Percentiles rank a stretch among this genome's conserved stretches.
Conservation (phyloP, 2,888 invertebrate species). For the Poecilus cupreus region DNA sequence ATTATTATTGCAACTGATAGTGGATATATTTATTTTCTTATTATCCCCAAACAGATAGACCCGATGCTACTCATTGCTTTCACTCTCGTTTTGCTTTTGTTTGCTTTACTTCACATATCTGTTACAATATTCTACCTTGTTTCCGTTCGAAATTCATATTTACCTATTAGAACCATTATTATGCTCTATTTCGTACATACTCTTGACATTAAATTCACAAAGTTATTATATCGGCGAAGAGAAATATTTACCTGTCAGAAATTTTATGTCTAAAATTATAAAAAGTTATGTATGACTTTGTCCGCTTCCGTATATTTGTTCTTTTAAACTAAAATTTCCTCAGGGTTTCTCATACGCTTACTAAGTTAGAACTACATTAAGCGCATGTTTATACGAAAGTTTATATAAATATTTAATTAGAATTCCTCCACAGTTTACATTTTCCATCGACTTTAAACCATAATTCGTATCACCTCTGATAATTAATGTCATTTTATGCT, state of each 20-base stretch:
- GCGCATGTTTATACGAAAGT: constrained; percentile 11
- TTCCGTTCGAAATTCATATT: background rate
- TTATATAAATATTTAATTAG: constrained; percentile 22
- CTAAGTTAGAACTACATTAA: background rate
- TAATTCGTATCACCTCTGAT: background rate
- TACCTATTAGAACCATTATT: background rate
- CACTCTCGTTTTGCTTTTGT: background rate
- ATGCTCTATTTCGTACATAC: background rate
- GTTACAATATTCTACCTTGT: background rate
- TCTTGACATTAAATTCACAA: background rate
- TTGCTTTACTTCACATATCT: background rate
- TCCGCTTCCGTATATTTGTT: background rate
- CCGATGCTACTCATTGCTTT: background rate
- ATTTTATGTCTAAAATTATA: constrained; percentile 3
- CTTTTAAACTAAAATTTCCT: background rate
- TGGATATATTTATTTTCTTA: no score
- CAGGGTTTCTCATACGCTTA: background rate
- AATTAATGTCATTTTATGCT: background rate
- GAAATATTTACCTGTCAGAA: constrained; percentile 6
- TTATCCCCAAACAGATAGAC: no score
- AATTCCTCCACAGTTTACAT: background rate
- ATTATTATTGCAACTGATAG: no score
- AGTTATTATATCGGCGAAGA: background rate
- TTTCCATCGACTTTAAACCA: background rate
- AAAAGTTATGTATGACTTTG: constrained; percentile 13